Evolutionary conservation across 2,888 invertebrate species (phyloP).

Genomic region (Spisula solida): DNA sequence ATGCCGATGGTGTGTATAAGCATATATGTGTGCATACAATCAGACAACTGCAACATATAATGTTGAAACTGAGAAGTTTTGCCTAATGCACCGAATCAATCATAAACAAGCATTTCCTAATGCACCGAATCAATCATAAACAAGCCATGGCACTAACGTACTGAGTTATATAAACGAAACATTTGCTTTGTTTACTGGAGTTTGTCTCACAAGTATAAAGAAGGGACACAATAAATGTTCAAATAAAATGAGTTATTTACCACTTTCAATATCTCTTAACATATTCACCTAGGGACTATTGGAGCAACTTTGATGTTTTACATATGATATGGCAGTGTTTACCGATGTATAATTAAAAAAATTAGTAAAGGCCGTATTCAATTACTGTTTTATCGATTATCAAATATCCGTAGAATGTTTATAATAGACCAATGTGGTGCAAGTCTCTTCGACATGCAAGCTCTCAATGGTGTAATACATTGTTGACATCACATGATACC

Average conservation of each 20-base stretch:
- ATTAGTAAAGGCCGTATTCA: neutral
- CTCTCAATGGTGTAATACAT: neutral
- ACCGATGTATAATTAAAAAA: neutral
- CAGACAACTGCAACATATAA: too few relatives aligned
- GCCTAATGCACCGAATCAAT: too few relatives aligned
- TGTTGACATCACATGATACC: neutral
- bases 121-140: too few relatives aligned
- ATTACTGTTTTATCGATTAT: neutral
- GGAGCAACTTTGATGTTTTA: neutral
- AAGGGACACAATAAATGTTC: neutral
- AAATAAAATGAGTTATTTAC: neutral
- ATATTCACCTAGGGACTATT: neutral
- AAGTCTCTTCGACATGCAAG: neutral
- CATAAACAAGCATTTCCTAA: neutral
- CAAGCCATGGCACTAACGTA: neutral
- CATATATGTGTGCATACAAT: too few relatives aligned
- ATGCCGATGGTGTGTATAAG: too few relatives aligned
- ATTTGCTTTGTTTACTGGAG: neutral
- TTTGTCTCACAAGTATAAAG: neutral
- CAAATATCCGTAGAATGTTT: neutral
- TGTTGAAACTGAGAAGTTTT: too few relatives aligned
- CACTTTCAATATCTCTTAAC: neutral
- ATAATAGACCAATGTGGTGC: neutral
- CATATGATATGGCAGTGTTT: neutral
- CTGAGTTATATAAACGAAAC: neutral